A percentile compares a stretch with the other conserved stretches of the same genome.
Evolutionary conservation across 2,113 vertebrate species (phyloP).

Genomic region (Pyrgilauda ruficollis): DNA sequence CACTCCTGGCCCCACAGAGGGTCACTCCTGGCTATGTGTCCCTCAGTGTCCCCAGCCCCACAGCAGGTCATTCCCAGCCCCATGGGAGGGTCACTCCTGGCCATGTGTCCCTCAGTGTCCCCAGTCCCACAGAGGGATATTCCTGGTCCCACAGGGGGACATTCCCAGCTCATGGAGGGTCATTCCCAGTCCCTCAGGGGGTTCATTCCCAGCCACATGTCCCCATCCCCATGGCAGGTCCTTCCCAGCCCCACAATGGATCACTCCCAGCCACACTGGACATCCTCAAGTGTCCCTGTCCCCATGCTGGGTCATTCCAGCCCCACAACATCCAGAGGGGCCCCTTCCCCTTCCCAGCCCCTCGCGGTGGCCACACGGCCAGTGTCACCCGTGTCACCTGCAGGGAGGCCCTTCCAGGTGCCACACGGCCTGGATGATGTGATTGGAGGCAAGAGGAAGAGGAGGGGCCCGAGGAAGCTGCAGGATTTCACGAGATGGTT

Average conservation of each 20-base stretch:
- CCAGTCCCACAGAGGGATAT: not conserved
- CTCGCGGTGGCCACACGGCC: accelerated
- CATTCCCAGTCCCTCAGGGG: not conserved
- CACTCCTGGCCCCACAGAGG: not conserved
- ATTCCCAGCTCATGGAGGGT: not conserved
- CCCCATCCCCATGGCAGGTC: not conserved
- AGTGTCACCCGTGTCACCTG: accelerated
- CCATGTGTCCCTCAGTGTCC: not conserved
- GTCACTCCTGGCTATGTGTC: not conserved
- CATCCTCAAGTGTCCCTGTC: not conserved
- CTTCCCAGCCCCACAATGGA: not conserved
- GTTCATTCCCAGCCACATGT: no score
- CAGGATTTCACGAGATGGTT: constrained; percentile 87
- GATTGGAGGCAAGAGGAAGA: constrained; percentile 80
- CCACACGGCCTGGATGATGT: constrained; percentile 71
- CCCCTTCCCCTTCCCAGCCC: not conserved
- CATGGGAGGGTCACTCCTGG: not conserved
- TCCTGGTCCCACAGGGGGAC: no score
- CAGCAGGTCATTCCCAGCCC: not conserved
- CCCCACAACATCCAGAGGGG: not conserved
- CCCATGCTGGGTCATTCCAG: not conserved
- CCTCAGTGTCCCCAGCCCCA: not conserved
- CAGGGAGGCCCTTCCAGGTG: constrained; percentile 81
- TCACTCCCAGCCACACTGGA: not conserved
- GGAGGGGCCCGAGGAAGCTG: constrained; percentile 60